phyloP scores from a whole-genome alignment of 2,888 invertebrate genomes.

The Lordiphosa andalusiaca region DNA sequence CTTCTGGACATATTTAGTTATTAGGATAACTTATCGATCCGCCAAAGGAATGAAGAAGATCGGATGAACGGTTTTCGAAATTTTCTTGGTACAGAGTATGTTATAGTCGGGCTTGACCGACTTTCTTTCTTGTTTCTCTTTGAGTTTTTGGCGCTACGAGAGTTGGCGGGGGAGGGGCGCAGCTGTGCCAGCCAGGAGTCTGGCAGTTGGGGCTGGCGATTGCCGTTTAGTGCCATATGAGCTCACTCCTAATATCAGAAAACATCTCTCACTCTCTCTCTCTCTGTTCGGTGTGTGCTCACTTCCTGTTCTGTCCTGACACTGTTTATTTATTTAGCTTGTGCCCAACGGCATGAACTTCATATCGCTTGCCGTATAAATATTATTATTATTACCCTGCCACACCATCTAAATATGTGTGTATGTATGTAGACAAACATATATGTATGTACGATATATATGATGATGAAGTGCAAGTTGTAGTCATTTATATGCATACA shows the following conservation, averaged over 20 bases:
- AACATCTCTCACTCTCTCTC: too few species aligned
- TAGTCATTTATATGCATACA: constrained; percentile 45
- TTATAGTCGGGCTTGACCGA: too few species aligned
- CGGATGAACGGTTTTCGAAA: too few species aligned
- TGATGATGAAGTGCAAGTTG: constrained; percentile 53
- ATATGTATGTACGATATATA: constrained; percentile 3
- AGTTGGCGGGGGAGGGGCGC: constrained; percentile 22
- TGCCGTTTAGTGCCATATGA: constrained; percentile 43
- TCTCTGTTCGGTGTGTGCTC: constrained; percentile 6
- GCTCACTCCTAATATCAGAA: constrained; percentile 12
- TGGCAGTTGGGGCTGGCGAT: constrained; percentile 28
- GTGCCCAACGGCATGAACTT: constrained; percentile 53
- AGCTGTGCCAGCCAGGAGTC: constrained; percentile 28
- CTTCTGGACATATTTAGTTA: too few species aligned
- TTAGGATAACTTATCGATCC: too few species aligned
- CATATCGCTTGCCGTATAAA: constrained; percentile 67
- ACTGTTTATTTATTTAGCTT: constrained; percentile 64
- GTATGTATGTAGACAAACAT: constrained; percentile 4
- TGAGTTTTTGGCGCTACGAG: not conserved
- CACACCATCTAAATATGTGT: constrained; percentile 9
- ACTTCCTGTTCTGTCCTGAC: constrained; percentile 24
- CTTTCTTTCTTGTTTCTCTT: too few species aligned
- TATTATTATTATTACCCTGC: constrained; percentile 66
- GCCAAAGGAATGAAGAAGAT: too few species aligned
- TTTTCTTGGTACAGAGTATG: too few species aligned